Evolutionary conservation across 2,113 vertebrate genomes (phyloP).

Genomic region (Phycodurus eques): DNA sequence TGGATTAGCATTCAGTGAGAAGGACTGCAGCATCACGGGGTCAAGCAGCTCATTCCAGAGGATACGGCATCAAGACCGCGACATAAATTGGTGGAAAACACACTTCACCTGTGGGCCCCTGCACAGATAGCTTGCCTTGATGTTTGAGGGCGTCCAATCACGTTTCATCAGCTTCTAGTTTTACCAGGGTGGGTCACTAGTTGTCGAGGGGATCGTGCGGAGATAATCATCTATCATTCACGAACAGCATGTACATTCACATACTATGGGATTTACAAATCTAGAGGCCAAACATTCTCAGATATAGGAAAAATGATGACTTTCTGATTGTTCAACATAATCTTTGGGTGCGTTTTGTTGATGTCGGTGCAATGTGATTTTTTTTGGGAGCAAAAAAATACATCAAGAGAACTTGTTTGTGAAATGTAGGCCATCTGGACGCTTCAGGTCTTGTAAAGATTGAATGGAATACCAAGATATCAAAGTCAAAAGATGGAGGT

Average conservation of each 20-base stretch:
- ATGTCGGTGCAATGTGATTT: no score
- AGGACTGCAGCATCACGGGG: not conserved
- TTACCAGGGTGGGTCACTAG: not conserved
- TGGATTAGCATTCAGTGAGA: constrained; percentile 51
- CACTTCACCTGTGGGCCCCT: not conserved
- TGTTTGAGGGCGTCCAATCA: not conserved
- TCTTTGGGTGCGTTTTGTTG: no score
- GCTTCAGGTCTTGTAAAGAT: no score
- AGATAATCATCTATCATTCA: not conserved
- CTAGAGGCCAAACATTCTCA: constrained; percentile 11
- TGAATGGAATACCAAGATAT: no score
- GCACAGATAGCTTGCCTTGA: not conserved
- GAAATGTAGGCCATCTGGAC: no score
- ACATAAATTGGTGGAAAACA: not conserved
- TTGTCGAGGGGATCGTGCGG: no score
- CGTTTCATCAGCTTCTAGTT: not conserved
- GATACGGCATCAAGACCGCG: not conserved
- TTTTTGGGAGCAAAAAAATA: no score
- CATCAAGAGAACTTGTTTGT: no score
- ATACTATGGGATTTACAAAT: not conserved
- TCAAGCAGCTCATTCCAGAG: not conserved
- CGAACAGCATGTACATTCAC: not conserved
- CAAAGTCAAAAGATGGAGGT: no score
- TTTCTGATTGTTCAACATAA: no score
- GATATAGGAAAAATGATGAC: not conserved